These are phyloP conservation scores for Drosophila seguyi DNA, from an alignment of 1,140 invertebrate genomes.

Conservation along the genomic window DNA sequence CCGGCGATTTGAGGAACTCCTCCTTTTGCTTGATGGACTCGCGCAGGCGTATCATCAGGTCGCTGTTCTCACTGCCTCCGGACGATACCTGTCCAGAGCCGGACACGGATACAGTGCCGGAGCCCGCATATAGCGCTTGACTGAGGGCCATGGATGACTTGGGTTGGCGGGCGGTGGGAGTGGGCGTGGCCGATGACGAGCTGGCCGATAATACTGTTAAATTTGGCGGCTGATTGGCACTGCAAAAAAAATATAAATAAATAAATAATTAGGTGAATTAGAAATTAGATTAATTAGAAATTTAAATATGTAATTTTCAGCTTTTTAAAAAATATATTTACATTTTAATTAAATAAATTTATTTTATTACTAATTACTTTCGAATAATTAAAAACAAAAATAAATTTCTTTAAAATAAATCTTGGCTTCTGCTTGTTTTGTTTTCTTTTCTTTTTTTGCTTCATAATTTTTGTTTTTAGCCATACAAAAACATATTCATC, in stretches of 20 bases:
- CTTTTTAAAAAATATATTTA: neutral
- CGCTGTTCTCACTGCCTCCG: slow-evolving; percentile 69
- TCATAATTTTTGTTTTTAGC: slow-evolving; percentile 13
- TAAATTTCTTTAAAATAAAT: neutral
- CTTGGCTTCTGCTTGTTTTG: neutral
- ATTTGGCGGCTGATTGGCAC: slow-evolving; percentile 80
- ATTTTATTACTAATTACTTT: too few relatives aligned
- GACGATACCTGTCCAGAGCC: slow-evolving; percentile 8
- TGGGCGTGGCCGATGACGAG: slow-evolving; percentile 60
- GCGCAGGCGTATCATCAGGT: slow-evolving; percentile 86
- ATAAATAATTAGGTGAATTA: too few relatives aligned
- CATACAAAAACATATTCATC: slow-evolving; percentile 32
- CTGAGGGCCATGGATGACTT: slow-evolving; percentile 54
- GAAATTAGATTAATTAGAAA: too few relatives aligned
- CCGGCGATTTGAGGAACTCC: slow-evolving; percentile 92
- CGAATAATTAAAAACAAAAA: neutral
- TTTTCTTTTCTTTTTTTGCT: slow-evolving; percentile 5
- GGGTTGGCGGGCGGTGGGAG: slow-evolving; percentile 55
- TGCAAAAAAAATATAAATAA: slow-evolving; percentile 29
- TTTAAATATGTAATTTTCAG: too few relatives aligned
- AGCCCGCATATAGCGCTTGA: slow-evolving; percentile 60
- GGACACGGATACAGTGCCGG: neutral
- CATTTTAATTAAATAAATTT: neutral
- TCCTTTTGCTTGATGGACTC: slow-evolving; percentile 95
- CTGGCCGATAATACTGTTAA: slow-evolving; percentile 81